Evolutionary conservation across 2,797 vertebrate genomes (phyloP).

Genomic region (Pipistrellus kuhlii): DNA sequence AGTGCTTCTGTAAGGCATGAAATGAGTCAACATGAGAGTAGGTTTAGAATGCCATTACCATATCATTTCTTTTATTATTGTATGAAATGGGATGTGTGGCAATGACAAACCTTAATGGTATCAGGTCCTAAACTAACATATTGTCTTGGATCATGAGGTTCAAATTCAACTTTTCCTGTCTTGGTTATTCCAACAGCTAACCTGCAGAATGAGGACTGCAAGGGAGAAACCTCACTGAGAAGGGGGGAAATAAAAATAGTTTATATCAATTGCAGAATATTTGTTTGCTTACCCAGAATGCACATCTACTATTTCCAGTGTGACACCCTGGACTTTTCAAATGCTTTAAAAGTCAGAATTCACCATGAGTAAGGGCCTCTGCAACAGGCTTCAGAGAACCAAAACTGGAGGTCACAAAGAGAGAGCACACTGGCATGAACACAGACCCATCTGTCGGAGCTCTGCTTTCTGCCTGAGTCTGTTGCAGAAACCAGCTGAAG

Average conservation of each 20-base stretch:
- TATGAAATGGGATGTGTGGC: not conserved
- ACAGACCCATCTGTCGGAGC: not conserved
- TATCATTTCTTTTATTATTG: not conserved
- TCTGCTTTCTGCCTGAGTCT: not conserved
- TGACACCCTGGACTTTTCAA: not conserved
- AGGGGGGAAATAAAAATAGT: not conserved
- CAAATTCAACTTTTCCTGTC: not conserved
- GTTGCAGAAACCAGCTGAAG: not conserved
- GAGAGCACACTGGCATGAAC: not conserved
- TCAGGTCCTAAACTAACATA: not conserved
- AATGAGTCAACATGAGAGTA: not conserved
- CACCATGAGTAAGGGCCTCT: not conserved
- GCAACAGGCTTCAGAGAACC: not conserved
- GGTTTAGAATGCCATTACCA: not conserved
- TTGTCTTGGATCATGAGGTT: not conserved
- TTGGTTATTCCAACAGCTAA: slow-evolving; percentile 5
- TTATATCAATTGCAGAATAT: slow-evolving; percentile 10
- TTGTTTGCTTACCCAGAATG: slow-evolving; percentile 27
- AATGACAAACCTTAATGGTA: not conserved
- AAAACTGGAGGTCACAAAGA: not conserved
- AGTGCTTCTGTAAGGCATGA: not conserved
- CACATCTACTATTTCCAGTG: not conserved
- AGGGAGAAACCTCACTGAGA: not conserved
- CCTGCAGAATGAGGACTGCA: not conserved
- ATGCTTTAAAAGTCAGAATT: slow-evolving; percentile 31